A percentile compares a stretch with the other conserved stretches of the same genome.
phyloP scores from a whole-genome alignment of 2,113 vertebrate genomes.

The Tenebrosternarchus preto region DNA sequence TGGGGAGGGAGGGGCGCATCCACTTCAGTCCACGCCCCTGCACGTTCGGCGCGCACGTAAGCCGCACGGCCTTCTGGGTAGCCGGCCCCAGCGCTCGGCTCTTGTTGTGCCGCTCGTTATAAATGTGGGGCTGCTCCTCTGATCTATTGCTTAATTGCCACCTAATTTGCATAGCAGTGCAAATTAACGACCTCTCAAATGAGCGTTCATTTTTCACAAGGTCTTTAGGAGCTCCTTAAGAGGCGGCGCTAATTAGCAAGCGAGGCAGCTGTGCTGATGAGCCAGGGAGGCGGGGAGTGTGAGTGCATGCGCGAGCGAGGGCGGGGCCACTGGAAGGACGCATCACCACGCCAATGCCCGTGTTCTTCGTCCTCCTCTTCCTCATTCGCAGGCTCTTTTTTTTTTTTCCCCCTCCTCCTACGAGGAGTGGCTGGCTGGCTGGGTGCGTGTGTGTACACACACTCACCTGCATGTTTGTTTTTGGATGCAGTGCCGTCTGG shows the following conservation, averaged over 20 bases:
- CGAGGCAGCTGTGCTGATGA: slow-evolving; percentile 82
- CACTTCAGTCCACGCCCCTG: background rate
- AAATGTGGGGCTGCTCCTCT: slow-evolving; percentile 79
- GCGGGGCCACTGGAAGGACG: slow-evolving; percentile 60
- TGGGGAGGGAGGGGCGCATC: too few species aligned
- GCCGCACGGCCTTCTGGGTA: slow-evolving; percentile 26
- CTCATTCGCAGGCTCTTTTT: slow-evolving; percentile 61
- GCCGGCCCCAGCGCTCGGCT: slow-evolving; percentile 68
- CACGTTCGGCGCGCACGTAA: background rate
- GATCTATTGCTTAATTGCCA: slow-evolving; percentile 84
- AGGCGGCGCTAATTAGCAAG: slow-evolving; percentile 81
- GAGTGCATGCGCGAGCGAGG: background rate
- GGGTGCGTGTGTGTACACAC: background rate
- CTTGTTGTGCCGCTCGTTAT: slow-evolving; percentile 81
- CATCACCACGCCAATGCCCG: slow-evolving; percentile 63
- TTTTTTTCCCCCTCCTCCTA: slow-evolving; percentile 27
- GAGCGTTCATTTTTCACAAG: slow-evolving; percentile 85
- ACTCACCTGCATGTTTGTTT: slow-evolving; percentile 37
- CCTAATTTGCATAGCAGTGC: slow-evolving; percentile 86
- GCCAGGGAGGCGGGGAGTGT: slow-evolving; percentile 49
- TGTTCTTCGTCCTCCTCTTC: slow-evolving; percentile 26
- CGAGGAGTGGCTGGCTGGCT: too few species aligned
- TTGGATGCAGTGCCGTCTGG: slow-evolving; percentile 15
- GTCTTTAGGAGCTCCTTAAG: slow-evolving; percentile 86
- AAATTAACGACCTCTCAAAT: slow-evolving; percentile 87